Percentiles rank a stretch among this genome's conserved stretches.
Conservation (phyloP, 2,113 vertebrate genomes). For the Erythrolamprus reginae region DNA sequence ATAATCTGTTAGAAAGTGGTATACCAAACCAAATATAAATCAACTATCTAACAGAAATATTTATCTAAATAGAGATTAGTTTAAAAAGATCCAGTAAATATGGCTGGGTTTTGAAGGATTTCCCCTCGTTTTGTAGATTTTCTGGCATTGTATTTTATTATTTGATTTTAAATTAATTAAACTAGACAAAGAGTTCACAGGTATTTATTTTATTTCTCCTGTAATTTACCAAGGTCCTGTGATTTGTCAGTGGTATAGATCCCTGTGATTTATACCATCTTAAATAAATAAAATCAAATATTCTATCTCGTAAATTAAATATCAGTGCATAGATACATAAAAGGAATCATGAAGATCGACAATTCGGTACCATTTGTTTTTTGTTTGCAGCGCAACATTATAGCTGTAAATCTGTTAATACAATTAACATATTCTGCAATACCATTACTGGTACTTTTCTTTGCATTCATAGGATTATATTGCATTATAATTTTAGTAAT, state of each 20-base stretch:
- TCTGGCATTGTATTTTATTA: background rate
- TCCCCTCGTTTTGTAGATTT: background rate
- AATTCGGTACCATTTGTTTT: background rate
- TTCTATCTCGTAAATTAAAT: background rate
- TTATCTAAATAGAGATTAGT: background rate
- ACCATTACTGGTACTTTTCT: background rate
- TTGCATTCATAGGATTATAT: background rate
- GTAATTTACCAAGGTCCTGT: background rate
- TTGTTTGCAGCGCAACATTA: background rate
- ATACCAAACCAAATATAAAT: background rate
- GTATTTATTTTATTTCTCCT: background rate
- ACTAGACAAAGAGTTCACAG: background rate
- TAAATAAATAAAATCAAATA: background rate
- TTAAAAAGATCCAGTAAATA: background rate
- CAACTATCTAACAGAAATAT: background rate
- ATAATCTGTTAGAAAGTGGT: background rate
- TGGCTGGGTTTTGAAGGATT: background rate
- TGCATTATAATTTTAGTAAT: background rate
- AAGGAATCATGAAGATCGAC: background rate
- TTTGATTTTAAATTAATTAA: background rate
- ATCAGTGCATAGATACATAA: background rate
- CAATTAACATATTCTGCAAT: background rate
- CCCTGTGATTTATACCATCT: background rate
- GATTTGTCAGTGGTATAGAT: background rate
- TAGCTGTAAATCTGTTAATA: background rate